phyloP scores from a whole-genome alignment of 2,888 invertebrate genomes.

The Conomelus anceps region DNA sequence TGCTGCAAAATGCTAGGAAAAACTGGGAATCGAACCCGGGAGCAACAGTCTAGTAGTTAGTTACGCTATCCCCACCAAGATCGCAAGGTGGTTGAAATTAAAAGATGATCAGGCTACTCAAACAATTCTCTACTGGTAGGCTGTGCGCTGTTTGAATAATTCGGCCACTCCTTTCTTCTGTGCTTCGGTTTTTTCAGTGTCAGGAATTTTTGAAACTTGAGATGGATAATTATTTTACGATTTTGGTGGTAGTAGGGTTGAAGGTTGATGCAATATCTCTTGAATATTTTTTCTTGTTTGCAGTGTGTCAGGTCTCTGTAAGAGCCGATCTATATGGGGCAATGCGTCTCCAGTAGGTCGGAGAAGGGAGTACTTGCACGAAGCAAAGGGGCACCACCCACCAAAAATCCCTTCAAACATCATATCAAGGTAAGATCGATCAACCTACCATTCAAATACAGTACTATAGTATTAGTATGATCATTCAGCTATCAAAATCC shows the following conservation, averaged over 20 bases:
- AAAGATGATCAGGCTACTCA: neutral
- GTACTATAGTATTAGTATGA: too few species aligned
- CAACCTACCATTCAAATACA: too few species aligned
- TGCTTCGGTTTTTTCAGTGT: neutral
- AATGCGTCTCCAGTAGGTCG: constrained; percentile 66
- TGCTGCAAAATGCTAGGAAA: too few species aligned
- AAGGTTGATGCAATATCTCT: neutral
- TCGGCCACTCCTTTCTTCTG: neutral
- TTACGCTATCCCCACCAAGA: too few species aligned
- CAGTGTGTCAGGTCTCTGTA: constrained; percentile 19
- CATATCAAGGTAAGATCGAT: neutral
- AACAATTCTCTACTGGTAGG: neutral
- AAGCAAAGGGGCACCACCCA: constrained; percentile 18
- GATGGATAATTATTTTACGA: neutral
- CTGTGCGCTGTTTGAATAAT: neutral
- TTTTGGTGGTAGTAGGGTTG: neutral
- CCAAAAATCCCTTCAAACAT: constrained; percentile 15
- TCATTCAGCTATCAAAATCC: too few species aligned
- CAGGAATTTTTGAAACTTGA: neutral
- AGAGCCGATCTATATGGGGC: constrained; percentile 54
- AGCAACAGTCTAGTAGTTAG: neutral
- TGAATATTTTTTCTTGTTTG: constrained; percentile 5
- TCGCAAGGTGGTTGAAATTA: neutral
- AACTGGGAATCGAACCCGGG: neutral
- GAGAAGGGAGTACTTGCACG: constrained; percentile 24